These are phyloP conservation scores for Drosophila meridiana DNA, from an alignment of 2,888 invertebrate species.

Conservation along the genomic window DNA sequence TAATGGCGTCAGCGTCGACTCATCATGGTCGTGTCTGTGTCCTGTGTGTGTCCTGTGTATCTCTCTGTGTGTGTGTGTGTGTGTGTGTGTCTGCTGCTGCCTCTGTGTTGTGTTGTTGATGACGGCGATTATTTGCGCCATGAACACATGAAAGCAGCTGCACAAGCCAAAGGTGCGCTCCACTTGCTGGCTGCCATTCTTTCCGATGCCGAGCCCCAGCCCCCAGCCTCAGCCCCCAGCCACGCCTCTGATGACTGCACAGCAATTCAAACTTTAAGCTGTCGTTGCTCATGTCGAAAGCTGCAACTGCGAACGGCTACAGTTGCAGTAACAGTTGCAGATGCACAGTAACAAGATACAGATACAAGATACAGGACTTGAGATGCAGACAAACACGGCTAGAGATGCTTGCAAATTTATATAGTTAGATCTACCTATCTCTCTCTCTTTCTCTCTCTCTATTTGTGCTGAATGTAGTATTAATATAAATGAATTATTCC, in stretches of 20 bases:
- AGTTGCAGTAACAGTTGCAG: slow-evolving; percentile 29
- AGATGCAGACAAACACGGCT: slow-evolving; percentile 26
- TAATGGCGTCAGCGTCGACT: slow-evolving; percentile 79
- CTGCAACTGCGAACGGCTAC: slow-evolving; percentile 59
- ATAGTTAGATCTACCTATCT: slow-evolving; percentile 9
- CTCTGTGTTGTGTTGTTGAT: slow-evolving; percentile 67
- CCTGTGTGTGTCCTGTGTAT: slow-evolving; percentile 7
- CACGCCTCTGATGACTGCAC: slow-evolving; percentile 61
- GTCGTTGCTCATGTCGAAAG: slow-evolving; percentile 63
- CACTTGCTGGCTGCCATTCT: slow-evolving; percentile 71
- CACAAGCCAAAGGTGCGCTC: slow-evolving; percentile 73
- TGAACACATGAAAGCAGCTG: slow-evolving; percentile 80
- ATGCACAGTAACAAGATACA: slow-evolving; percentile 23
- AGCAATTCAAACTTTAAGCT: slow-evolving; percentile 76
- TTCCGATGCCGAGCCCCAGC: slow-evolving; percentile 38
- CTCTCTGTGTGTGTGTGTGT: neutral
- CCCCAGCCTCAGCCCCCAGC: no score
- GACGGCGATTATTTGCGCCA: slow-evolving; percentile 80
- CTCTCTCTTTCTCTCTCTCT: neutral
- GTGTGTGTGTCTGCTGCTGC: slow-evolving; percentile 15
- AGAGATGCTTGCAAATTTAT: slow-evolving; percentile 49
- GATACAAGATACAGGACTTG: slow-evolving; percentile 16
- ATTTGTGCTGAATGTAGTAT: slow-evolving; percentile 47
- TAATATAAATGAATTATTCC: slow-evolving; percentile 80
- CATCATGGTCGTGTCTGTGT: slow-evolving; percentile 51